Conservation (phyloP, 2,113 vertebrate genomes). For the Pantherophis guttatus region DNA sequence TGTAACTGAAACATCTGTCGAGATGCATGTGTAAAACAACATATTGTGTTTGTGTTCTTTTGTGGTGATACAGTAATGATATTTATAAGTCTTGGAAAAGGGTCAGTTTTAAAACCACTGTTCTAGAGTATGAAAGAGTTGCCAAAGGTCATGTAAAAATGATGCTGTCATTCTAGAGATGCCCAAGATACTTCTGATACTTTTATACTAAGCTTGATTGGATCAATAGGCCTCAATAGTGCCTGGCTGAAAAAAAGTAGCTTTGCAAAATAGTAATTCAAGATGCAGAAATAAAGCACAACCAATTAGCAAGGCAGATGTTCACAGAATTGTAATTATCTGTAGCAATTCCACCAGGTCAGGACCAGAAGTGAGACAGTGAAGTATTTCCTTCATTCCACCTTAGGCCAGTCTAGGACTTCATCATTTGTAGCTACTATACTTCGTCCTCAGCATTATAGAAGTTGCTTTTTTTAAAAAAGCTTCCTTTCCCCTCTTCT, state of each 20-base stretch:
- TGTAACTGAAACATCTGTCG: background rate
- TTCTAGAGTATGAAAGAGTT: background rate
- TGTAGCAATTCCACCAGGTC: background rate
- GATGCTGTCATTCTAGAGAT: background rate
- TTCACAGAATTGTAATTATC: too few species aligned
- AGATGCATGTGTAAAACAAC: background rate
- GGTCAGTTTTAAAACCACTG: background rate
- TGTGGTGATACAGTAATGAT: background rate
- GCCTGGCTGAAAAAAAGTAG: background rate
- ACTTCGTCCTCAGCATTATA: background rate
- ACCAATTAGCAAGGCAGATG: background rate
- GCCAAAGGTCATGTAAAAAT: background rate
- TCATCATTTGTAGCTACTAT: background rate
- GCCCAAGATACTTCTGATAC: background rate
- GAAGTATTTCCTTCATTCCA: background rate
- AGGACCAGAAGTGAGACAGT: background rate
- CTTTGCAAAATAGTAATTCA: background rate
- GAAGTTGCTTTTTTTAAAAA: background rate
- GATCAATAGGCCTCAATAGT: background rate
- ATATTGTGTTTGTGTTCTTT: background rate
- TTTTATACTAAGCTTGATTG: background rate
- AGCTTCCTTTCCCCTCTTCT: background rate
- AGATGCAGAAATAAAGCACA: background rate
- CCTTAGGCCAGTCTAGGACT: background rate
- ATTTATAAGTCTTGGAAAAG: background rate